A percentile compares a stretch with the other conserved stretches of the same genome.
phyloP scores from a whole-genome alignment of 2,888 invertebrate species.

The Xestia sexstrigata region DNA sequence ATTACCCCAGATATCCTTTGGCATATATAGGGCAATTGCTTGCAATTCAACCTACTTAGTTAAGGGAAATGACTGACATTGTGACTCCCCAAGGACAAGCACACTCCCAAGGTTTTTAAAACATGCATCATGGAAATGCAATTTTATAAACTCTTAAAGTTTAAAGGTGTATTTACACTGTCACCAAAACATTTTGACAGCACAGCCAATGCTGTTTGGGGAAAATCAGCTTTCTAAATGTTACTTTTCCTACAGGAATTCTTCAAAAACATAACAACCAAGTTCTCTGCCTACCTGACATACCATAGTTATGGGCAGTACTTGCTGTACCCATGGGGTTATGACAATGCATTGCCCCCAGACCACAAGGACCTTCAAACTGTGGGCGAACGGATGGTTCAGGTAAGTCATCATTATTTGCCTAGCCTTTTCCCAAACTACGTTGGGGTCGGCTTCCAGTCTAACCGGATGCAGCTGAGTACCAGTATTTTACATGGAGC shows the following conservation, averaged over 20 bases:
- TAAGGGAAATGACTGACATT: constrained; percentile 9
- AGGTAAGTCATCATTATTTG: constrained; percentile 79
- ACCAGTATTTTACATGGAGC: no score
- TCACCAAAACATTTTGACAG: neutral
- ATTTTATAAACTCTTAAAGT: neutral
- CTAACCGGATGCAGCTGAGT: no score
- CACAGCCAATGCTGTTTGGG: neutral
- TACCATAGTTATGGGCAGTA: constrained; percentile 97
- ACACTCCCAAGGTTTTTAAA: constrained; percentile 1
- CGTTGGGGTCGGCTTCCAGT: no score
- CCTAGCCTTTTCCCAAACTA: no score
- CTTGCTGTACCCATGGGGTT: constrained; percentile 96
- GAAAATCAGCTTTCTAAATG: neutral
- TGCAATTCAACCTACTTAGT: neutral
- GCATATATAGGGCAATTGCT: no score
- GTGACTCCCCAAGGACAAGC: neutral
- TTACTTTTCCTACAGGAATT: constrained; percentile 84
- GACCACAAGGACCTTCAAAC: constrained; percentile 93
- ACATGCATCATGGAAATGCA: constrained; percentile 9
- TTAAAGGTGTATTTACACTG: neutral
- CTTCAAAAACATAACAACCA: constrained; percentile 85
- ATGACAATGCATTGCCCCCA: constrained; percentile 93
- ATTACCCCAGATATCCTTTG: constrained; percentile 9
- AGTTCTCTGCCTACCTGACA: constrained; percentile 93
- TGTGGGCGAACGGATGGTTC: constrained; percentile 93